phyloP scores from a whole-genome alignment of 2,113 vertebrate genomes.

The Crypturellus undulatus region DNA sequence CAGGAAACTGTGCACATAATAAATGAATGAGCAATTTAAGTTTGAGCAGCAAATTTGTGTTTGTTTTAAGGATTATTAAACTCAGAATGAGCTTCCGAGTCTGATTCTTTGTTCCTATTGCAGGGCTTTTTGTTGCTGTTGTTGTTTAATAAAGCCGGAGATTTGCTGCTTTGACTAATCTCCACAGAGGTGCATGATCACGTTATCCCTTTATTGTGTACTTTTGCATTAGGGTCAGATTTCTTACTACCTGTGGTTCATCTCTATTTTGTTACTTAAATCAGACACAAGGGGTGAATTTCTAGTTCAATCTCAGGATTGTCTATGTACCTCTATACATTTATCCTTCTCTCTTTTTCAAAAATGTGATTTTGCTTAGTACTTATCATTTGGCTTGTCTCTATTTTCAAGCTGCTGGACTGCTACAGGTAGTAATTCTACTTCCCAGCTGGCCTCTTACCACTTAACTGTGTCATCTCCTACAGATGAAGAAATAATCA shows the following conservation, averaged over 20 bases:
- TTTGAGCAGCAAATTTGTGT: not conserved
- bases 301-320: not conserved
- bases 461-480: too few species aligned
- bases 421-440: not conserved
- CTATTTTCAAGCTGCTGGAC: not conserved
- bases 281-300: not conserved
- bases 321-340: not conserved
- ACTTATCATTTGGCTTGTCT: not conserved
- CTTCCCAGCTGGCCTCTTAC: not conserved
- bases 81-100: not conserved
- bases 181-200: not conserved
- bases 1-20: not conserved
- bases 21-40: not conserved
- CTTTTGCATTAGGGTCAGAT: not conserved
- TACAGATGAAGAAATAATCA: not conserved
- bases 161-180: not conserved
- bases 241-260: not conserved
- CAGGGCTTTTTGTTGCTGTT: fast-evolving
- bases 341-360: not conserved
- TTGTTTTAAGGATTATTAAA: not conserved
- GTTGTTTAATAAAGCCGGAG: not conserved
- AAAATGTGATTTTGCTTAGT: not conserved
- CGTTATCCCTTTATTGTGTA: not conserved
- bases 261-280: not conserved
- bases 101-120: not conserved